phyloP scores from a whole-genome alignment of 2,888 invertebrate species.

The Tipula helvola region DNA sequence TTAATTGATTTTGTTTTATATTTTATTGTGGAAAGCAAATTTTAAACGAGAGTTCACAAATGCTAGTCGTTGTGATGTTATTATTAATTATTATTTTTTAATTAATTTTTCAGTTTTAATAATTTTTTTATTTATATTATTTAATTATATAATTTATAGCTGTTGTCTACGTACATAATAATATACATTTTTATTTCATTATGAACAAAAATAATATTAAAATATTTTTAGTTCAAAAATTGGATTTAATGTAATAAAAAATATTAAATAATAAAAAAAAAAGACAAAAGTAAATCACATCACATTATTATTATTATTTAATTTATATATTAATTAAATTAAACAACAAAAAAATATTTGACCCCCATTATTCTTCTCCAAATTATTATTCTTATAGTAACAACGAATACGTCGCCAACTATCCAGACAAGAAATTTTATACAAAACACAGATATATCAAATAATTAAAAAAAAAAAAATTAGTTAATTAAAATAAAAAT shows the following conservation, averaged over 20 bases:
- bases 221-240: background rate
- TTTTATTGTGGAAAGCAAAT: background rate
- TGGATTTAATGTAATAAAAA: background rate
- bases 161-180: background rate
- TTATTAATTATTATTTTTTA: slow-evolving; percentile 4
- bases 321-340: background rate
- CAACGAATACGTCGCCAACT: background rate
- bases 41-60: background rate
- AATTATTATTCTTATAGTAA: background rate
- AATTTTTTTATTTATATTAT: background rate
- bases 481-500: background rate
- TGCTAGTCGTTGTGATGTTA: background rate
- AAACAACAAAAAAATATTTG: background rate
- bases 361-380: background rate
- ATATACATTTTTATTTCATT: background rate
- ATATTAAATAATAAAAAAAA: background rate
- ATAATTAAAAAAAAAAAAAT: background rate
- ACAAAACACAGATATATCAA: background rate
- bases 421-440: background rate
- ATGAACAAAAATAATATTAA: background rate
- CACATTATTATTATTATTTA: background rate
- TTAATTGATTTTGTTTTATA: background rate
- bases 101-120: background rate
- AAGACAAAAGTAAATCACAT: background rate
- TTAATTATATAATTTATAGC: background rate